These are phyloP conservation scores for Gephyroberyx darwinii DNA, from an alignment of 2,797 vertebrate genomes.

Conservation along the genomic window DNA sequence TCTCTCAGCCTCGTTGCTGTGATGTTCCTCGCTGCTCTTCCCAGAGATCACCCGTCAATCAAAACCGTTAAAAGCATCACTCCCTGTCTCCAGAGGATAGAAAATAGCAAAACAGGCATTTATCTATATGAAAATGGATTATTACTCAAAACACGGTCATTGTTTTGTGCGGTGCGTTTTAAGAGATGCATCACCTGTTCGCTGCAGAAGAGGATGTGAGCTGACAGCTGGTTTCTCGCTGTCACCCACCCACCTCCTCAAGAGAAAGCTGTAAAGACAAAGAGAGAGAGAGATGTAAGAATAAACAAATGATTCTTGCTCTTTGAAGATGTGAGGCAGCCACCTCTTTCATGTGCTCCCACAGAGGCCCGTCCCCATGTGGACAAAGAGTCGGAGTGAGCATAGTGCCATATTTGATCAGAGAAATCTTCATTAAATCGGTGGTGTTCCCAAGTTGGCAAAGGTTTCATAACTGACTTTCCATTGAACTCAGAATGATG, in stretches of 20 bases:
- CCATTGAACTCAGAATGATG: not conserved
- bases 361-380: slow-evolving; percentile 32
- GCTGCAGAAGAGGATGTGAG: slow-evolving; percentile 44
- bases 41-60: too few relatives aligned
- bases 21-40: too few relatives aligned
- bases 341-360: slow-evolving; percentile 63
- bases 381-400: slow-evolving; percentile 37
- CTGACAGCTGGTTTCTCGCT: slow-evolving; percentile 62
- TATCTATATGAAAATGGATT: not conserved
- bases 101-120: too few relatives aligned
- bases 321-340: slow-evolving; percentile 75
- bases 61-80: too few relatives aligned
- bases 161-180: not conserved
- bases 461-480: slow-evolving; percentile 27
- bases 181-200: slow-evolving; percentile 1
- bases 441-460: slow-evolving; percentile 13
- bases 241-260: slow-evolving; percentile 51
- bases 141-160: not conserved
- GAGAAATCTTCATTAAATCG: slow-evolving; percentile 3
- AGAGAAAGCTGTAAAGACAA: slow-evolving; percentile 37
- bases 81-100: too few relatives aligned
- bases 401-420: slow-evolving; percentile 45
- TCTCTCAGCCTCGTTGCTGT: too few relatives aligned
- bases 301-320: slow-evolving; percentile 62
- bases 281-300: slow-evolving; percentile 52